Percentiles rank a stretch among this genome's conserved stretches.
Conservation (phyloP, 2,888 invertebrate genomes). For the Platynereis dumerilii region DNA sequence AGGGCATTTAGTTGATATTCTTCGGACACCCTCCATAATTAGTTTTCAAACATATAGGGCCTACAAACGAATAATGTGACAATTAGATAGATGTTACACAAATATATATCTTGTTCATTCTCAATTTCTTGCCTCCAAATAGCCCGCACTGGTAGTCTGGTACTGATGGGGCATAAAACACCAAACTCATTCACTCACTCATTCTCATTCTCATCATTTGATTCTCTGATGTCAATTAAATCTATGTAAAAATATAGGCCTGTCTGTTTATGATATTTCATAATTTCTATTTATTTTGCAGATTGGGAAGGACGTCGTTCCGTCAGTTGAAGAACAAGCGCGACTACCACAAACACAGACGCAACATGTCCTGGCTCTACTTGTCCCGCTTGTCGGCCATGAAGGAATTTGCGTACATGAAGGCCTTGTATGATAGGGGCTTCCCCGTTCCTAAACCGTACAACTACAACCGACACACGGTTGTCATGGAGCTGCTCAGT, state of each 20-base stretch:
- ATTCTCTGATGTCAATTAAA: no score
- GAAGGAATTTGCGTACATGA: constrained; percentile 97
- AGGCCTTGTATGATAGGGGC: constrained; percentile 84
- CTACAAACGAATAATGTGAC: no score
- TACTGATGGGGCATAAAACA: no score
- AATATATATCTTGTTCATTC: no score
- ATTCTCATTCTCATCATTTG: no score
- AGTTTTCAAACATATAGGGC: no score
- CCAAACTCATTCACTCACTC: no score
- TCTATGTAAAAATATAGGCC: constrained; percentile 1
- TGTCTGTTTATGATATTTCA: constrained; percentile 7
- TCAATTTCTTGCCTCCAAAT: no score
- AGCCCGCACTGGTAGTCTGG: no score
- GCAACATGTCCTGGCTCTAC: constrained; percentile 91
- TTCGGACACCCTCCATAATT: constrained; percentile 78
- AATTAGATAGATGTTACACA: no score
- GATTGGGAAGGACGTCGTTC: constrained; percentile 94
- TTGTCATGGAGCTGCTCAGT: constrained; percentile 86
- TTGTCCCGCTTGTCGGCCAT: constrained; percentile 94
- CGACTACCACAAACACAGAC: constrained; percentile 93
- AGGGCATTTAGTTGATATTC: constrained; percentile 80
- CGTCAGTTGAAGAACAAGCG: constrained; percentile 93
- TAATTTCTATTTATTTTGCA: constrained; percentile 39
- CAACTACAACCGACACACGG: constrained; percentile 91
- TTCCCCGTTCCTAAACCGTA: constrained; percentile 96